Conservation (phyloP, 2,113 vertebrate species). For the Chloebia gouldiae region DNA sequence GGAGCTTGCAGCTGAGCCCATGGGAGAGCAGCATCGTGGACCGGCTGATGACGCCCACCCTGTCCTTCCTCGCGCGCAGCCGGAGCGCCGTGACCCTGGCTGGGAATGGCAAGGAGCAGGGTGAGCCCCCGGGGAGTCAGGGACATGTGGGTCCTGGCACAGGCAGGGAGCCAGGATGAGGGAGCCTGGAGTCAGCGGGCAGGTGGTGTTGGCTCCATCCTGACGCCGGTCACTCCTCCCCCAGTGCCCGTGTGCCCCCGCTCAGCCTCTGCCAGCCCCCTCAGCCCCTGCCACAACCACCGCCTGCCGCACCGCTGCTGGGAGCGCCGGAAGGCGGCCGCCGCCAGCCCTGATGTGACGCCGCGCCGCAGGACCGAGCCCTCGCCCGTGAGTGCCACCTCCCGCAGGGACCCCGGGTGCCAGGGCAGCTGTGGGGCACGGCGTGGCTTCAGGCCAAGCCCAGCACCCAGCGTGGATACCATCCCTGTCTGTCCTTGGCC, state of each 20-base stretch:
- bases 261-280: constrained; percentile 90
- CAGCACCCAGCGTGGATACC: rapidly evolving
- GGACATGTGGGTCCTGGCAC: rapidly evolving
- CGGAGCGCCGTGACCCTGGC: constrained; percentile 92
- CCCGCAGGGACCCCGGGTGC: rapidly evolving
- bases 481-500: neutral
- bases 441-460: rapidly evolving
- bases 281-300: constrained; percentile 83
- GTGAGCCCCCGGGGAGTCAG: constrained; percentile 63
- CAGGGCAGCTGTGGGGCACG: rapidly evolving
- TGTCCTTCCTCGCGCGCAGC: constrained; percentile 94
- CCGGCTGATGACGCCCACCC: constrained; percentile 94
- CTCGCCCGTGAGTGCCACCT: constrained; percentile 77
- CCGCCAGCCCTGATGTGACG: constrained; percentile 83
- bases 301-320: constrained; percentile 83
- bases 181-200: neutral
- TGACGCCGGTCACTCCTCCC: neutral
- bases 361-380: constrained; percentile 80
- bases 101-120: constrained; percentile 83
- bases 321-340: constrained; percentile 75
- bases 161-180: neutral
- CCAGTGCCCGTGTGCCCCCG: constrained; percentile 87
- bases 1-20: constrained; percentile 86
- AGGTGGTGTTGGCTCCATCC: neutral
- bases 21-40: constrained; percentile 99